A percentile compares a stretch with the other conserved stretches of the same genome.
Conservation (phyloP, 2,888 invertebrate species). For the Heliconius sara region DNA sequence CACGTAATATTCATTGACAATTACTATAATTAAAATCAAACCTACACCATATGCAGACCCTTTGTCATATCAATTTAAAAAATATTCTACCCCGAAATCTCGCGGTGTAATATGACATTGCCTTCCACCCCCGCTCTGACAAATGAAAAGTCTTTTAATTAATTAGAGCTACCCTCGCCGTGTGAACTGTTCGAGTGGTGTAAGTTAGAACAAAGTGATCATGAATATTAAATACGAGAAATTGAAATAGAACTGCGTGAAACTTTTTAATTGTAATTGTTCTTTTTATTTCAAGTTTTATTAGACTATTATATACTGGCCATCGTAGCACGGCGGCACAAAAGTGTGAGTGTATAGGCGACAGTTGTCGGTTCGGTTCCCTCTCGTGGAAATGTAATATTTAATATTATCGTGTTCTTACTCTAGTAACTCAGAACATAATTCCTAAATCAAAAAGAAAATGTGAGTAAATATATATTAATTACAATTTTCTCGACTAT, state of each 20-base stretch:
- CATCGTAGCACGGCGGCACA: too few relatives aligned
- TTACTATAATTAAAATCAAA: constrained; percentile 20
- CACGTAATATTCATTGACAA: constrained; percentile 6
- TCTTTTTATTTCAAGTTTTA: too few relatives aligned
- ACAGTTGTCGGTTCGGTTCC: too few relatives aligned
- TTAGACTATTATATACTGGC: not conserved
- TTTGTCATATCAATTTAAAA: constrained; percentile 13
- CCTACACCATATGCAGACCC: not conserved
- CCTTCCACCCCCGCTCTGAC: constrained; percentile 55
- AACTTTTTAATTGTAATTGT: constrained; percentile 16
- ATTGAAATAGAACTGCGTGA: constrained; percentile 10
- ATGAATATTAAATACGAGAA: constrained; percentile 12
- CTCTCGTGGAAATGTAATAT: too few relatives aligned
- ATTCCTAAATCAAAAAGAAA: too few relatives aligned
- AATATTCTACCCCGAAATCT: constrained; percentile 14
- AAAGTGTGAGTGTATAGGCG: too few relatives aligned
- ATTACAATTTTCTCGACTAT: too few relatives aligned
- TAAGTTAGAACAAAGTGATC: constrained; percentile 45
- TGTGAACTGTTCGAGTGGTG: constrained; percentile 59
- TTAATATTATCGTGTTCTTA: too few relatives aligned
- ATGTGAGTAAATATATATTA: too few relatives aligned
- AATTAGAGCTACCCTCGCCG: constrained; percentile 68
- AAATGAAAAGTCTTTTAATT: constrained; percentile 76
- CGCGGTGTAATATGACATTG: constrained; percentile 41
- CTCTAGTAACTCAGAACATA: too few relatives aligned